Conservation (phyloP, 2,888 invertebrate genomes). For the Megamerina dolium region DNA sequence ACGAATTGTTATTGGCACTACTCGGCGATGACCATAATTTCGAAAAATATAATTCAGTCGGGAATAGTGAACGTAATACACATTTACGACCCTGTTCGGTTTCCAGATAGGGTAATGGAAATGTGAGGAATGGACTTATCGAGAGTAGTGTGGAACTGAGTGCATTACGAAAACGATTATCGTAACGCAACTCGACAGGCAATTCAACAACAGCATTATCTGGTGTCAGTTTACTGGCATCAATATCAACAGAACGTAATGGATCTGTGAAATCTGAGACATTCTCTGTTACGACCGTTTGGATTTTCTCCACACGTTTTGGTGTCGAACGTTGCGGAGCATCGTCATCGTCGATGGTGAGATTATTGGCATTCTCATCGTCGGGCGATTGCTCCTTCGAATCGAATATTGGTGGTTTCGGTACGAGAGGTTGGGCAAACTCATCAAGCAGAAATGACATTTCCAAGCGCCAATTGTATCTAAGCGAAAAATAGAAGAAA, state of each 20-base stretch:
- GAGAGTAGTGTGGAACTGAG: constrained; percentile 69
- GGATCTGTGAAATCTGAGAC: constrained; percentile 77
- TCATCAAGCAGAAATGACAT: constrained; percentile 85
- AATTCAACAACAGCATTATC: constrained; percentile 35
- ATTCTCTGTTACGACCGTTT: constrained; percentile 48
- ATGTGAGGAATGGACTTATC: constrained; percentile 79
- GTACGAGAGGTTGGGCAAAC: constrained; percentile 67
- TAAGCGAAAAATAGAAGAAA: constrained; percentile 9
- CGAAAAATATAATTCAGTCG: constrained; percentile 68
- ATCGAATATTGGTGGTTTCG: constrained; percentile 52
- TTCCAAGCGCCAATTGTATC: constrained; percentile 90
- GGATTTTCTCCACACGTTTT: constrained; percentile 52
- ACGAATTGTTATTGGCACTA: constrained; percentile 17
- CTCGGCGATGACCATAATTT: constrained; percentile 50
- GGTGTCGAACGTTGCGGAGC: constrained; percentile 26
- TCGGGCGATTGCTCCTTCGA: constrained; percentile 47
- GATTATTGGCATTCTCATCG: constrained; percentile 22
- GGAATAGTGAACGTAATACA: constrained; percentile 64
- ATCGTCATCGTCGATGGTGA: constrained; percentile 25
- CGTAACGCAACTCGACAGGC: constrained; percentile 55
- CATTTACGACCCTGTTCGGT: constrained; percentile 76
- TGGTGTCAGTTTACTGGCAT: constrained; percentile 47
- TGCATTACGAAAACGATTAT: constrained; percentile 68
- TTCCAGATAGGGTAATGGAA: constrained; percentile 81
- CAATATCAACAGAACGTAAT: constrained; percentile 53